phyloP scores from a whole-genome alignment of 2,888 invertebrate species.

The Diploptera punctata region DNA sequence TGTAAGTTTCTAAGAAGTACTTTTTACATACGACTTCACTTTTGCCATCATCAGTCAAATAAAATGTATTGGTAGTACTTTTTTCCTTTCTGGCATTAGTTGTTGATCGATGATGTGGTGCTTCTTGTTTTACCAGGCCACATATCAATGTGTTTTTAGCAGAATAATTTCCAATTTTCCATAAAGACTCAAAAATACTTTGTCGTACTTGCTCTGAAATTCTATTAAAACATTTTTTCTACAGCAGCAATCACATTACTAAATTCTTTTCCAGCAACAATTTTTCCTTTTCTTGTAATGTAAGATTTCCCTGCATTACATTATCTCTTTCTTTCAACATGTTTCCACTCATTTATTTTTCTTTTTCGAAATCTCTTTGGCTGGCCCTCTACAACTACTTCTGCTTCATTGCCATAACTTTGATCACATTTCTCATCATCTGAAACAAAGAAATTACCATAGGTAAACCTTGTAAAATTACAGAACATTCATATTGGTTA shows the following conservation, averaged over 20 bases:
- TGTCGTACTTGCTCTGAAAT: background rate
- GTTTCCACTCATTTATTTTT: background rate
- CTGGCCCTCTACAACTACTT: background rate
- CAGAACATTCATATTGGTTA: background rate
- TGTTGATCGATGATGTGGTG: background rate
- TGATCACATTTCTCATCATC: background rate
- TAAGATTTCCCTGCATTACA: background rate
- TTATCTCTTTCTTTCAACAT: background rate
- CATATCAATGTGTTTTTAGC: slow-evolving; percentile 1
- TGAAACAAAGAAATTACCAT: background rate
- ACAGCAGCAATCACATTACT: background rate
- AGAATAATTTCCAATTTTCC: slow-evolving; percentile 1
- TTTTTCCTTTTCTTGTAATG: background rate
- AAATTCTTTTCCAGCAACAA: background rate
- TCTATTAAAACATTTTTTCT: background rate
- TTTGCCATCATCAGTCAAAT: background rate
- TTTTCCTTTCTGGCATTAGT: background rate
- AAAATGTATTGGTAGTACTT: slow-evolving; percentile 1
- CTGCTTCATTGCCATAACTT: background rate
- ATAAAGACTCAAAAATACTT: slow-evolving; percentile 6
- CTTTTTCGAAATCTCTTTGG: slow-evolving; percentile 2
- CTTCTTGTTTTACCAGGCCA: slow-evolving; percentile 17
- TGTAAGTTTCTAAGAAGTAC: slow-evolving; percentile 8
- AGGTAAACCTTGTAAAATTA: background rate
- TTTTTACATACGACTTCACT: slow-evolving; percentile 3